Base-by-base conservation (phyloP, 2,797 vertebrate species). In the Acipenser transmontanus region DNA sequence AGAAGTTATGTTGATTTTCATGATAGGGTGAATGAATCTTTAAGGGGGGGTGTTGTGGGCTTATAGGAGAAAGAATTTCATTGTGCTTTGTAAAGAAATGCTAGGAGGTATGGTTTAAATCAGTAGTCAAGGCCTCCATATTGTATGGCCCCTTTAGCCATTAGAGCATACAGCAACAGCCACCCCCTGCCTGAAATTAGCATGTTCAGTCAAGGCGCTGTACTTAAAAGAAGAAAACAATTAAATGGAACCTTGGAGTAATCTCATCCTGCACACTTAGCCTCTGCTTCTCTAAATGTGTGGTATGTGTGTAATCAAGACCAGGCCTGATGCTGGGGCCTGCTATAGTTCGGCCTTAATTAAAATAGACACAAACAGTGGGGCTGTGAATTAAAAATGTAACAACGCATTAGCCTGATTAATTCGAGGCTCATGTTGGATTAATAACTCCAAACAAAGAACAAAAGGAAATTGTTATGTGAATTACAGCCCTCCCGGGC, bases 301-400 rank as follows among this genome's bases (percentile, higher is more conserved):
- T 77, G 85, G 83, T 77, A 82, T 85, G 85, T 82, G 81, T 82
- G 84, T 86, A 90, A 91, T 90, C 87, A 87, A 84, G 80, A 71
- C 63, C 66, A 71, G 62, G 52, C 66, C 60, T 47, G 60, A 61
- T 17, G 81, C 78, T 76, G 74, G 77, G 85, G 84, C 78, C 85
- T 86, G 88, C 87, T 90, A 89, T 90, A 87, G 83, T 85, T 89
- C 89, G 89, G 88, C 91, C 92, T 95, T 98, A 97, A 97, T 97
- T 94, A 90, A 91, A 92, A 92, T 88, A 86, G 94, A 95, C 93
- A 78, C 89, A 91, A 91, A 91, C 91, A 86, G 92, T 75, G 56
- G 89, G 90, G 89, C 84, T 84, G 88, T 91, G 93, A 95, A 95
- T 94, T 93, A 93, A 90, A 88, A 92, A 90, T 88, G 89, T 90